Conservation (phyloP, 1,140 invertebrate genomes). For the Holotrichia oblita region DNA sequence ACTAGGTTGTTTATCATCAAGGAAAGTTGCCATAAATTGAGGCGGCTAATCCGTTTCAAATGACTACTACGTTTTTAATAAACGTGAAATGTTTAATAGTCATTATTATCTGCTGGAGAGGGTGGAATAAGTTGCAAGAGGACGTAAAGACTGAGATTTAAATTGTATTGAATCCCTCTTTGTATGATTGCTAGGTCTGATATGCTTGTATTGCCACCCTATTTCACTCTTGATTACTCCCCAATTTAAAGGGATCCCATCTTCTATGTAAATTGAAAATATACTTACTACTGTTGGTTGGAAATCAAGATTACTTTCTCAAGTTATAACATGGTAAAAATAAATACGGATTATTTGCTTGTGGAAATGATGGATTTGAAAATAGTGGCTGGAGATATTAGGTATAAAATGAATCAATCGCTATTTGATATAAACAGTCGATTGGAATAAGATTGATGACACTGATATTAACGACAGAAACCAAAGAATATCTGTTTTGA, state of each 20-base stretch:
- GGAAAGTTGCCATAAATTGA: neutral
- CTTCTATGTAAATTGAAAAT: constrained; percentile 51
- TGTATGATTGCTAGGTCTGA: neutral
- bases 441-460: too few relatives aligned
- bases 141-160: neutral
- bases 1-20: neutral
- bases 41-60: neutral
- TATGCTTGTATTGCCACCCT: neutral
- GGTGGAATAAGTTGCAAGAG: neutral
- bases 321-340: constrained; percentile 46
- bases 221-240: neutral
- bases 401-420: too few relatives aligned
- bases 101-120: neutral
- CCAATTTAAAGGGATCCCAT: constrained; percentile 44
- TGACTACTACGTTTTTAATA: constrained; percentile 8
- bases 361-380: too few relatives aligned
- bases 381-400: too few relatives aligned
- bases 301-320: too few relatives aligned
- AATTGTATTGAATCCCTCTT: neutral
- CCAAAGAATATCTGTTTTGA: too few relatives aligned
- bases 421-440: too few relatives aligned
- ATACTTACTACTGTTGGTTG: constrained; percentile 47
- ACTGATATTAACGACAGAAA: too few relatives aligned
- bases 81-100: neutral
- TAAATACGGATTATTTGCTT: constrained; percentile 48